Conservation (phyloP, 2,888 invertebrate species). For the Apomyelois bistriatella region DNA sequence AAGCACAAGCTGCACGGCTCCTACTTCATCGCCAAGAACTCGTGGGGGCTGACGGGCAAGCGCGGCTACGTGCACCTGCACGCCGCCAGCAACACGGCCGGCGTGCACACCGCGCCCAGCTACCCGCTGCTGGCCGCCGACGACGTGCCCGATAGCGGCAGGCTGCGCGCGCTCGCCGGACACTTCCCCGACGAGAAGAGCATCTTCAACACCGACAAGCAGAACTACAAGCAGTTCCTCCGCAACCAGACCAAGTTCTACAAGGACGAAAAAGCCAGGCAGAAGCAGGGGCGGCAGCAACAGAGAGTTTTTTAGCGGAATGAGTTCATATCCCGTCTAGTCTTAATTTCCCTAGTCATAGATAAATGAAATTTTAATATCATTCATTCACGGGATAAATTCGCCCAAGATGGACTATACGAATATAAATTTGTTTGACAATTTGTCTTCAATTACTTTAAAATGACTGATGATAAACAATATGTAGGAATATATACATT, state of each 20-base stretch:
- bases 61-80: conserved; percentile 53
- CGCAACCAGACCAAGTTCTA: not conserved
- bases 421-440: too few relatives aligned
- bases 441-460: too few relatives aligned
- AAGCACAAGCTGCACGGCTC: conserved; percentile 33
- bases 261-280: not conserved
- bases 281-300: not conserved
- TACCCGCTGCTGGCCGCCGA: conserved; percentile 44
- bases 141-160: conserved; percentile 37
- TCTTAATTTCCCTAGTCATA: too few relatives aligned
- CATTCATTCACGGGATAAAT: too few relatives aligned
- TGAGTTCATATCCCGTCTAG: too few relatives aligned
- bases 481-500: too few relatives aligned
- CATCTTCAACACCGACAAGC: not conserved
- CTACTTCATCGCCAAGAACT: conserved; percentile 65
- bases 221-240: not conserved
- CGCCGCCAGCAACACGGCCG: conserved; percentile 57
- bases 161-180: conserved; percentile 14
- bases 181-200: conserved; percentile 4
- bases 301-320: not conserved
- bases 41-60: conserved; percentile 51
- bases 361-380: too few relatives aligned
- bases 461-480: too few relatives aligned
- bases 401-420: too few relatives aligned
- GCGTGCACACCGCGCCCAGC: conserved; percentile 50